phyloP scores from a whole-genome alignment of 23 tunicate species.

The Halocynthia aurantium region DNA sequence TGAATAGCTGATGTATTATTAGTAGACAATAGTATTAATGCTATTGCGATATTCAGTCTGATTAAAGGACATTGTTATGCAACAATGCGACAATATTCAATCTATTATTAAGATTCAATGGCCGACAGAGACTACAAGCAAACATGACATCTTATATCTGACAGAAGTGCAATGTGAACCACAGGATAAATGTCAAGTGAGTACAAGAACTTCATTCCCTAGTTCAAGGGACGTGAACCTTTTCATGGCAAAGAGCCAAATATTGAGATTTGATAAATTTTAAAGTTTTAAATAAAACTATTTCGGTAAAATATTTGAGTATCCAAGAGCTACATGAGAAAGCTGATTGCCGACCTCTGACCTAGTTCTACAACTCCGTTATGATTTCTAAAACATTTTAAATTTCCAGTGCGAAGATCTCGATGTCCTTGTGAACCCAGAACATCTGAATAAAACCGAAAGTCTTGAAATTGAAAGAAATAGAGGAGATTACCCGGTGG shows the following conservation, averaged over 20 bases:
- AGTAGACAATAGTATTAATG: too few species aligned
- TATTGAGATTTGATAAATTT: too few species aligned
- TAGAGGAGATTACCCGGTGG: background rate
- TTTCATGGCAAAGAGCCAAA: too few species aligned
- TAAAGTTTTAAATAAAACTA: too few species aligned
- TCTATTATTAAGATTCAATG: conserved; percentile 12
- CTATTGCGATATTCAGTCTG: too few species aligned
- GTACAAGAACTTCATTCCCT: background rate
- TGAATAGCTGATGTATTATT: too few species aligned
- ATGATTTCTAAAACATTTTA: background rate
- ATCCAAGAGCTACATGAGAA: too few species aligned
- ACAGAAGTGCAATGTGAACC: conserved; percentile 12
- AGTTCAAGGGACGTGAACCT: too few species aligned
- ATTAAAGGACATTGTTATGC: too few species aligned
- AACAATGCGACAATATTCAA: too few species aligned
- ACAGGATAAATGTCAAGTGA: conserved; percentile 7
- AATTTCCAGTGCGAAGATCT: background rate
- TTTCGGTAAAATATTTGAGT: too few species aligned
- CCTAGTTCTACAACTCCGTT: background rate
- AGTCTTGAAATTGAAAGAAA: conserved; percentile 6
- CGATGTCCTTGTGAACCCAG: conserved; percentile 21
- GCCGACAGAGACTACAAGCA: conserved; percentile 17
- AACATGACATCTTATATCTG: conserved; percentile 20
- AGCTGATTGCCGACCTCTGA: too few species aligned
- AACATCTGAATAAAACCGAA: conserved; percentile 5